A percentile compares a stretch with the other conserved stretches of the same genome.
These are phyloP conservation scores for Heliocidaris tuberculata DNA, from an alignment of 35 echinoderm and acorn worm genomes.

Conservation along the genomic window DNA sequence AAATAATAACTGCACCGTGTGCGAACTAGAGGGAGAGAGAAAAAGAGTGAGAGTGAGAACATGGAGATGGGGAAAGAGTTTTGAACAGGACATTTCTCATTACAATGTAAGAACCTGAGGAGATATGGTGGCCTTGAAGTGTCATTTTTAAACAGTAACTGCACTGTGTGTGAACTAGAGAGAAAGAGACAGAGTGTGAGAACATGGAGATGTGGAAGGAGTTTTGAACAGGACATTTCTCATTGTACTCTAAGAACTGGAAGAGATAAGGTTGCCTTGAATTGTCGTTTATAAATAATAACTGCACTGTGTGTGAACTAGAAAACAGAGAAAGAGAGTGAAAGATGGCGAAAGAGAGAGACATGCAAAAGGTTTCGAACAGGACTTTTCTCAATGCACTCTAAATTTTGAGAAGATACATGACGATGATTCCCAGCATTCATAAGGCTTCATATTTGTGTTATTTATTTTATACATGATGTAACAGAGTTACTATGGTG, in stretches of 20 bases:
- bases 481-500: too few relatives aligned
- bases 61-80: not conserved
- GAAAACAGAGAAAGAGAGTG: not conserved
- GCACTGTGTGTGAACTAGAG: not conserved
- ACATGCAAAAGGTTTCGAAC: not conserved
- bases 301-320: not conserved
- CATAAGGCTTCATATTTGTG: too few relatives aligned
- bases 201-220: not conserved
- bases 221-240: not conserved
- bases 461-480: too few relatives aligned
- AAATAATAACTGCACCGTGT: conserved; percentile 24
- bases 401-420: not conserved
- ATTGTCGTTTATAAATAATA: not conserved
- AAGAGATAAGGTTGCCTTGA: not conserved
- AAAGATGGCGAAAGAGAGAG: not conserved
- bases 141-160: too few relatives aligned
- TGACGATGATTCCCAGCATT: too few relatives aligned
- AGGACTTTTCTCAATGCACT: not conserved
- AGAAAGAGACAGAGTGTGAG: not conserved
- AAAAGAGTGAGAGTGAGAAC: not conserved
- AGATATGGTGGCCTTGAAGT: not conserved
- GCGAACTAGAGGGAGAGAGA: not conserved
- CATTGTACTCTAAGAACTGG: not conserved
- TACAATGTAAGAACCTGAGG: not conserved
- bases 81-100: not conserved